These are phyloP conservation scores for Oreochromis mossambicus DNA, from an alignment of 2,797 vertebrate genomes.

Conservation along the genomic window DNA sequence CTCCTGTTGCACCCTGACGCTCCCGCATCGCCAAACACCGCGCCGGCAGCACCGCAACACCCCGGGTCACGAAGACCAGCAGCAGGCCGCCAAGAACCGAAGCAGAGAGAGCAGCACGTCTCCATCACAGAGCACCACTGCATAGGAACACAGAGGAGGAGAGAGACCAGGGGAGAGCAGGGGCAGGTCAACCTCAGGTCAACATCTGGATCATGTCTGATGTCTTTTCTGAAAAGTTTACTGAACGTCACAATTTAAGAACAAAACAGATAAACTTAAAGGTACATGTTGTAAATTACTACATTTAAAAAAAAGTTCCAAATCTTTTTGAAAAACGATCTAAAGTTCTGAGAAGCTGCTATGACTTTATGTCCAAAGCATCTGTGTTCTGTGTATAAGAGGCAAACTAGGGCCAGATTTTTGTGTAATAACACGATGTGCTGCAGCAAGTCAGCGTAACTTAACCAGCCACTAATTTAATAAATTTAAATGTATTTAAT, in stretches of 20 bases:
- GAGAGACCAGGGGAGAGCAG: rapidly evolving
- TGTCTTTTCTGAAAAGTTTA: neutral
- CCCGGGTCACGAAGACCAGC: constrained; percentile 56
- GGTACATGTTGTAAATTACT: rapidly evolving
- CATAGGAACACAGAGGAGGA: constrained; percentile 7
- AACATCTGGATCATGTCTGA: constrained; percentile 18
- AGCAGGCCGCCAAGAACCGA: constrained; percentile 32
- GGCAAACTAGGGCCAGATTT: neutral
- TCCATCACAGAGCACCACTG: constrained; percentile 43
- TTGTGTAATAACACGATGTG: neutral
- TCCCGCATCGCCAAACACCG: constrained; percentile 69
- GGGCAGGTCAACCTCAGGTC: constrained; percentile 11
- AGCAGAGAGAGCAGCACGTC: constrained; percentile 64
- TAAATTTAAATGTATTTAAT: rapidly evolving
- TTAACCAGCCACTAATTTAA: neutral
- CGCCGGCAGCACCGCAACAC: constrained; percentile 73
- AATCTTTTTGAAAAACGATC: neutral
- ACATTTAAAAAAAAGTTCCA: neutral
- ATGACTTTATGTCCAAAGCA: neutral
- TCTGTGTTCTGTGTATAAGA: neutral
- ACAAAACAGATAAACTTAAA: neutral
- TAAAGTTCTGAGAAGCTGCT: neutral
- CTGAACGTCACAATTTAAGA: neutral
- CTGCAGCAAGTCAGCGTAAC: neutral
- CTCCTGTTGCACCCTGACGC: constrained; percentile 80